Base-by-base conservation (phyloP, 2,113 vertebrate species). In the Dryoscopus gambensis region DNA sequence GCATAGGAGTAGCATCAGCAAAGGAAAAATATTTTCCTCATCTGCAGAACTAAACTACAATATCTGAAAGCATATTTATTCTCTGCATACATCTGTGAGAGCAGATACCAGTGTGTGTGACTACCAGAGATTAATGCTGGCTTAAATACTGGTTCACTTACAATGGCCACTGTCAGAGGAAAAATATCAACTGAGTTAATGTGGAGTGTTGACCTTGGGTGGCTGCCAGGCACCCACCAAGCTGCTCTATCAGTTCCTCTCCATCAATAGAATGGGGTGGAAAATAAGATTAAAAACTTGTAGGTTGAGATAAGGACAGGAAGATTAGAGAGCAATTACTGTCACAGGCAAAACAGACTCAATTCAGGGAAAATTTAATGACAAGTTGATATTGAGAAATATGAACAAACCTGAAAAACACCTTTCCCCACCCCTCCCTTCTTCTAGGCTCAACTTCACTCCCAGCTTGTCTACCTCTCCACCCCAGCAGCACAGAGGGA, bases 401-500 rank as follows among this genome's bases (percentile, higher is more conserved):
- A 79, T 24, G 21, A 83, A 62, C 7, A 85, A 90, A 74, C 1
- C 6, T 25, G 33, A 83, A 62, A 85, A 6, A 2, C 17, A 47
- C 8, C 6, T 79, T 70, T 2, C 4, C 2, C 35, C 11, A 37
- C 3, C 1, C 3, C 3, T 73, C 11, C 11, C 6, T 55, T 42
- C 10, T 55, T 62, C 17, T 35, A 69, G 14, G 12, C 35, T 69
- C 63, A 42, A 1, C 7, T 62, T 62, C 6, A 19, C 35, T 42
- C 15, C 35, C 35, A 35, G 0, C 14, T 62, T 47, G 20, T 40
- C 20, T 27, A 6, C 9, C 25, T 60, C 8, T 52, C 53, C 24
- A 60, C 27, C 11, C 9, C 28, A 75, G 78, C 53, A 46, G 33
- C 10, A 11, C 24, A 30, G 28, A 68, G 9, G 15, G 14, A 53